Conservation (phyloP, 2,113 vertebrate genomes). For the Sminthopsis crassicaudata region DNA sequence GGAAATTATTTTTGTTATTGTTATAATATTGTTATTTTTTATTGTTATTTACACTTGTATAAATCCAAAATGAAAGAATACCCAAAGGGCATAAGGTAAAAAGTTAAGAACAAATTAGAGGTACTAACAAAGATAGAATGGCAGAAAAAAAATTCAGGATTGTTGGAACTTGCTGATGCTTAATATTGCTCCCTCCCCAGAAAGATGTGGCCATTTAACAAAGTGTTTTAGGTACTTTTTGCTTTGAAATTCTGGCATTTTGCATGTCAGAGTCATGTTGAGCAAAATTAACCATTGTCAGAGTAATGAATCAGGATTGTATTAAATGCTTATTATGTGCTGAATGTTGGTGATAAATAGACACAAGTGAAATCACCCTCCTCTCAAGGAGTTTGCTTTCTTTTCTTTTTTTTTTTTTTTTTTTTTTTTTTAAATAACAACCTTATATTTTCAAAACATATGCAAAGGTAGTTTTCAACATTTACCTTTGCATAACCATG, state of each 20-base stretch:
- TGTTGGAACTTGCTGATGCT: neutral
- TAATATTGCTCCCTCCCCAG: neutral
- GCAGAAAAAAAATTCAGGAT: neutral
- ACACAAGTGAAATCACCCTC: neutral
- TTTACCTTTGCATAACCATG: too few species aligned
- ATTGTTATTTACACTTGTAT: neutral
- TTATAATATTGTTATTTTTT: neutral
- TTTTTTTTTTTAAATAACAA: too few species aligned
- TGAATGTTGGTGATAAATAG: neutral
- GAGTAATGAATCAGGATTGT: neutral
- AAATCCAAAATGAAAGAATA: neutral
- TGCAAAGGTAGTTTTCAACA: too few species aligned
- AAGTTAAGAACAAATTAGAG: neutral
- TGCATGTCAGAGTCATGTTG: neutral
- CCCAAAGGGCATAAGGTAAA: neutral
- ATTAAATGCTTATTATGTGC: neutral
- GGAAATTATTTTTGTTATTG: neutral
- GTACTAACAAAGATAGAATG: neutral
- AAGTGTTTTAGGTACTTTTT: neutral
- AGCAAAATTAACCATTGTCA: neutral
- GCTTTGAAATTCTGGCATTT: neutral
- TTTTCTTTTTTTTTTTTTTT: neutral
- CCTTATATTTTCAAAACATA: too few species aligned
- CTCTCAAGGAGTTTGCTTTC: neutral
- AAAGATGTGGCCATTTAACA: neutral